Conservation (phyloP, 2,888 invertebrate genomes). For the Ptychoptera albimana region DNA sequence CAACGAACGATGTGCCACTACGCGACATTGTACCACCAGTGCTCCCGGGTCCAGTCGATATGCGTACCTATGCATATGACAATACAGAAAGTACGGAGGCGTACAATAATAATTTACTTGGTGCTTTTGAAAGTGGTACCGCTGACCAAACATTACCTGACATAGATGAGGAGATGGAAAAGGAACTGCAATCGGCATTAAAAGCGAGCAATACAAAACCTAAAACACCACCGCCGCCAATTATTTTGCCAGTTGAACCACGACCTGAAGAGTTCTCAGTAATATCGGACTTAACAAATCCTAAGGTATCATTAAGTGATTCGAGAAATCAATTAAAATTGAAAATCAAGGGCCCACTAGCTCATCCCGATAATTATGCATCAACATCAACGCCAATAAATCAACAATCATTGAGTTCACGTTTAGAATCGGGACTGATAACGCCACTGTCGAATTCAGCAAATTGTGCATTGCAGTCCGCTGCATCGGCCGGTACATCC, state of each 20-base stretch:
- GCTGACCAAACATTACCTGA: constrained; percentile 55
- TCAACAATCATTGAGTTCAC: constrained; percentile 10
- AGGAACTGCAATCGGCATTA: constrained; percentile 52
- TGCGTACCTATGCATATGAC: constrained; percentile 62
- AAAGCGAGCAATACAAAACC: constrained; percentile 39
- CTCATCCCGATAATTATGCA: constrained; percentile 52
- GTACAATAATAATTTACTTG: constrained; percentile 45
- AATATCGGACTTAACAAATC: constrained; percentile 33
- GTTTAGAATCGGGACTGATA: constrained; percentile 3
- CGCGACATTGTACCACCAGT: constrained; percentile 51
- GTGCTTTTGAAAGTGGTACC: constrained; percentile 48
- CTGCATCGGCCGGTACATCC: constrained; percentile 43
- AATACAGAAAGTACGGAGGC: constrained; percentile 36
- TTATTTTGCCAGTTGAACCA: constrained; percentile 23
- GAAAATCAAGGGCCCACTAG: constrained; percentile 78
- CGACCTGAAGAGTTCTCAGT: constrained; percentile 32
- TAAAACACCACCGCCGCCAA: constrained; percentile 18
- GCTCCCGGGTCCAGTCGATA: constrained; percentile 74
- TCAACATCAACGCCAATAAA: constrained; percentile 27
- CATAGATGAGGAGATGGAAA: constrained; percentile 65
- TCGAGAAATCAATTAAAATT: constrained; percentile 76
- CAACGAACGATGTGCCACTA: constrained; percentile 28
- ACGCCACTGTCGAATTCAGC: constrained; percentile 4
- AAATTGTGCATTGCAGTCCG: constrained; percentile 34
- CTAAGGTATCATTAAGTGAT: constrained; percentile 61